phyloP scores from a whole-genome alignment of 2,797 vertebrate species.

The Epinephelus malabaricus region DNA sequence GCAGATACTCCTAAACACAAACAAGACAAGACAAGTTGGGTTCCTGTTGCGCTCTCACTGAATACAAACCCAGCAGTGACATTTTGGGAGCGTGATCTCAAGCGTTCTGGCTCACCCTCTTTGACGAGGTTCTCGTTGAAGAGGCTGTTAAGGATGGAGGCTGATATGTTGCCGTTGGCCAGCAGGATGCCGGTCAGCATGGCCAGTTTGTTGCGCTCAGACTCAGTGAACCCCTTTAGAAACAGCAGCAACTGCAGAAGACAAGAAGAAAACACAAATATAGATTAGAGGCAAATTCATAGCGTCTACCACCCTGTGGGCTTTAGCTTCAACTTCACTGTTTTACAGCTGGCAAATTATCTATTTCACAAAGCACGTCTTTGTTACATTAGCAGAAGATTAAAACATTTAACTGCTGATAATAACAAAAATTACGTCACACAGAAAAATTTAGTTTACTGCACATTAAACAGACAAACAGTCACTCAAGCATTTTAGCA shows the following conservation, averaged over 20 bases:
- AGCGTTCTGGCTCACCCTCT: conserved; percentile 86
- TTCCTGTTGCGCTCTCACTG: background rate
- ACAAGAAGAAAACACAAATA: background rate
- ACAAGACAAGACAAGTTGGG: background rate
- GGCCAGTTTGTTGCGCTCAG: conserved; percentile 97
- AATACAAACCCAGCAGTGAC: background rate
- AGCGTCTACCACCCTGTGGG: background rate
- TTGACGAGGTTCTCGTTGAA: conserved; percentile 98
- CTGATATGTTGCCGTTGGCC: conserved; percentile 95
- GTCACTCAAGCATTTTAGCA: no score
- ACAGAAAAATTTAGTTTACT: no score
- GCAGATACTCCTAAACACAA: conserved; percentile 92
- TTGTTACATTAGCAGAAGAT: background rate
- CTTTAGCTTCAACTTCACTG: background rate
- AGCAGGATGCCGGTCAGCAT: conserved; percentile 97
- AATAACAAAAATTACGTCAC: background rate
- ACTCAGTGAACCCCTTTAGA: conserved; percentile 97
- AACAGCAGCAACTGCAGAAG: conserved; percentile 93
- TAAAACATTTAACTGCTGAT: no score
- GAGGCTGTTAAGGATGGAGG: conserved; percentile 96
- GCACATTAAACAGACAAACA: no score
- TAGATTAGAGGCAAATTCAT: background rate
- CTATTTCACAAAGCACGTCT: background rate
- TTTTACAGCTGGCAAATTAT: background rate
- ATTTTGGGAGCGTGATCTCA: background rate